Base-by-base conservation (phyloP, 2,113 vertebrate genomes). In the Taurulus bubalis region DNA sequence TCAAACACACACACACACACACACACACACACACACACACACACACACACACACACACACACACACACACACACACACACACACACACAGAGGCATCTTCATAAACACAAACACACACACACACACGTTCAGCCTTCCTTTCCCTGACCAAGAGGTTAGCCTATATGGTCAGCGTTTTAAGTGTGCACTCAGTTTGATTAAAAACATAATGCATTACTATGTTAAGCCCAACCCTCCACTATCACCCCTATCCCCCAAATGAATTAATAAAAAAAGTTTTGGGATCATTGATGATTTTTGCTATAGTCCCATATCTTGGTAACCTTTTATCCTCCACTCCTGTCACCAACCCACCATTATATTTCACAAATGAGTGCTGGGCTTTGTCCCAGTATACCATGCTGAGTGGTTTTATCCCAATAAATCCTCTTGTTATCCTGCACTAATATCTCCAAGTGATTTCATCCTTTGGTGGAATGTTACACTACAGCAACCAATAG, bases 131-230 rank as follows among this genome's bases (percentile, higher is more conserved):
- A 75, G 63, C 47, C 53, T 83, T 65, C 68, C 63, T 85, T 69
- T 77, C 49, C 69, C 75, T 74, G 74, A 90, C 71, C 70, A 59
- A 63, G 75, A 87, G 53, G 83, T 88, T 80, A 79, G 76, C 77
- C 59, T 86, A 75, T 84, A 69, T 77, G 80, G 75, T 93, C 89
- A 92, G 91, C 90, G 90, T 84, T 92, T 93, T 88, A 40, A 88
- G 71, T 66, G 34, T 89, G 91, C 89, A 93, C 92, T 93, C 80
- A 90, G 47, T 88, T 92, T 93, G 91, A 93, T 91, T 92, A 92
- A 90, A 93, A 91, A 53, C 66, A 83, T 87, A 91, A 85, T 86
- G 81, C 87, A 92, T 88, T 74, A 63, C 83, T 85, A 55, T 89
- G 85, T 90, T 78, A 79, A 80, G 75, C 69, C 18, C 58, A 66